A percentile compares a stretch with the other conserved stretches of the same genome.
Evolutionary conservation across 2,797 vertebrate species (phyloP).

Genomic region (Enteromius anoplus): DNA sequence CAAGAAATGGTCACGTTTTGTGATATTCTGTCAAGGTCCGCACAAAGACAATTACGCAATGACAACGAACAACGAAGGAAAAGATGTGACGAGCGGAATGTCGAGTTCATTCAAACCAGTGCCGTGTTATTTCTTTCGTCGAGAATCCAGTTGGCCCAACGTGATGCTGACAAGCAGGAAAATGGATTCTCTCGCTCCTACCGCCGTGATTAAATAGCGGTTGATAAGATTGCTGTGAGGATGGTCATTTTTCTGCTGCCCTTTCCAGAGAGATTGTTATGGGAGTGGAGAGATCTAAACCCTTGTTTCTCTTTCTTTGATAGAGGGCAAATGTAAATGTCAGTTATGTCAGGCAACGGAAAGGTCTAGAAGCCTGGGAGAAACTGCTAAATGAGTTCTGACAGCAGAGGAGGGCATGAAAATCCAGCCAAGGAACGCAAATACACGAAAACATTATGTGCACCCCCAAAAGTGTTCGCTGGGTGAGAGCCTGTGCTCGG

Average conservation of each 20-base stretch:
- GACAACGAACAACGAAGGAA: conserved; percentile 18
- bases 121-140: conserved; percentile 30
- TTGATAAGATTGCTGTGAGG: conserved; percentile 49
- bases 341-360: conserved; percentile 71
- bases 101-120: conserved; percentile 33
- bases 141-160: conserved; percentile 37
- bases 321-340: conserved; percentile 82
- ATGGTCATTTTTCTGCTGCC: conserved; percentile 52
- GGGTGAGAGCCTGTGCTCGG: background rate
- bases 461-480: conserved; percentile 36
- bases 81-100: conserved; percentile 32
- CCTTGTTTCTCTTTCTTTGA: conserved; percentile 69
- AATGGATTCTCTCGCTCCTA: conserved; percentile 34
- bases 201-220: conserved; percentile 42
- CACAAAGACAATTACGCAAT: conserved; percentile 38
- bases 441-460: conserved; percentile 40
- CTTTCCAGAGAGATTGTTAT: conserved; percentile 53
- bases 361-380: conserved; percentile 68
- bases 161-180: conserved; percentile 35
- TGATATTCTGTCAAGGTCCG: conserved; percentile 28
- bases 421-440: conserved; percentile 42
- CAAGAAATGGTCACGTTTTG: conserved; percentile 46
- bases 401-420: conserved; percentile 64
- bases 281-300: conserved; percentile 65
- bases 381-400: conserved; percentile 71